Evolutionary conservation across 2,888 invertebrate species (phyloP), one percentile per base, ranked within the genome.

Genomic region (Agrypnus murinus): DNA sequence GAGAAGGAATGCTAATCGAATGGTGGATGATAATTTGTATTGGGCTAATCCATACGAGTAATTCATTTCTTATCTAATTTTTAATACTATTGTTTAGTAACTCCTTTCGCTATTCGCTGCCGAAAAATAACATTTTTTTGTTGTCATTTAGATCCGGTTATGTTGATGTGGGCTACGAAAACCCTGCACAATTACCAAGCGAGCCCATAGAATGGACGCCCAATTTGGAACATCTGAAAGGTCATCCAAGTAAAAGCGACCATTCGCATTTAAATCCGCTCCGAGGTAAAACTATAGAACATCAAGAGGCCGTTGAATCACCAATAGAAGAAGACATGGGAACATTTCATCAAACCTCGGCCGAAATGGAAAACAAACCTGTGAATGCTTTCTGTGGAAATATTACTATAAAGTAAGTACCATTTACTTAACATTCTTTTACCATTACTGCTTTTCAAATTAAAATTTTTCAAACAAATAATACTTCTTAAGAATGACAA

Each of bases 351-450:
- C 82, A 85, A 66, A 85, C 86, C 3, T 85, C 87, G 0, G 86
- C 87, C 0, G 84, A 86, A 72, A 77, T 82, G 57, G 81, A 87
- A 45, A 81, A 87, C 69, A 85, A 86, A 77, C 83, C 84, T 40
- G 81, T 88, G 76, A 83, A 84, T 46, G 87, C 87, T 6, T 83
- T 88, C 60, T 89, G 89, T 73, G 90, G 90, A 31, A 89, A 89
- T 76, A 83, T 90, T 59, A 86, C 87, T 7, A 81, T 85, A 53
- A 85, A 85, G 86, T 85, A 76, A 72, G 75, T 76, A 25, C 25
- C 25, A 3, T 25, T 25, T 25, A 25, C 2, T 25, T 25, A 25
- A 3, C 25, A 2, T 25, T 25, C 2, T 25, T 25, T 25, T 25
- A 25, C 2, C 5, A 5, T 25, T 5, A 25, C 25, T 25, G 25